Conservation (phyloP, 1,140 invertebrate genomes). For the Zeugodacus cucurbitae region DNA sequence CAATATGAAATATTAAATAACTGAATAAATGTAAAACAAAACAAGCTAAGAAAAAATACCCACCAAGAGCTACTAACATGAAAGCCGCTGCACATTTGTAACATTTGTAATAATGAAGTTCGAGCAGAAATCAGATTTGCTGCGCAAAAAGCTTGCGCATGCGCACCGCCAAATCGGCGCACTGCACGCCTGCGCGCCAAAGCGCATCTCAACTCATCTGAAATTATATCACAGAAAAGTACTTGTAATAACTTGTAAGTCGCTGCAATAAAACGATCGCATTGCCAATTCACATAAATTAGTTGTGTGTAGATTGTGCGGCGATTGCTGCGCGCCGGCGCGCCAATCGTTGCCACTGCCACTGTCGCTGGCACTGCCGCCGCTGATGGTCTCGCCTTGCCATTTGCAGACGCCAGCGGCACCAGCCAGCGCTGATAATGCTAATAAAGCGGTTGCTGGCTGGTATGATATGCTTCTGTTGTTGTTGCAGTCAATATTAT, state of each 20-base stretch:
- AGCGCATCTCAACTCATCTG: neutral
- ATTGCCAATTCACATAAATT: slow-evolving; percentile 32
- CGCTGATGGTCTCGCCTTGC: neutral
- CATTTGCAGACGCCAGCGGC: neutral
- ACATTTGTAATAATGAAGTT: neutral
- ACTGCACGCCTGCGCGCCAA: neutral
- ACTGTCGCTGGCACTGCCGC: neutral
- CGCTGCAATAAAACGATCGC: slow-evolving; percentile 21
- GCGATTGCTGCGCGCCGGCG: neutral
- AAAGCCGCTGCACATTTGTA: neutral
- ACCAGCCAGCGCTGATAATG: neutral
- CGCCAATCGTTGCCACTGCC: neutral
- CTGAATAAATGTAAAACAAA: neutral
- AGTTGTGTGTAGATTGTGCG: neutral
- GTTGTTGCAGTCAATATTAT: neutral
- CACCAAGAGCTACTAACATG: neutral
- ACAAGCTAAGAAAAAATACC: neutral
- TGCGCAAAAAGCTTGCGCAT: neutral
- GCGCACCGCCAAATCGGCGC: neutral
- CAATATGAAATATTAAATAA: neutral
- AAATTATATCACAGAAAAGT: slow-evolving; percentile 22
- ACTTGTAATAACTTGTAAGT: slow-evolving; percentile 37
- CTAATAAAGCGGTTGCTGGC: slow-evolving; percentile 4
- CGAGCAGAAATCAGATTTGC: neutral
- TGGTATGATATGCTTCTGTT: neutral